Base-by-base conservation (phyloP, 2,113 vertebrate genomes). In the Odocoileus virginianus region DNA sequence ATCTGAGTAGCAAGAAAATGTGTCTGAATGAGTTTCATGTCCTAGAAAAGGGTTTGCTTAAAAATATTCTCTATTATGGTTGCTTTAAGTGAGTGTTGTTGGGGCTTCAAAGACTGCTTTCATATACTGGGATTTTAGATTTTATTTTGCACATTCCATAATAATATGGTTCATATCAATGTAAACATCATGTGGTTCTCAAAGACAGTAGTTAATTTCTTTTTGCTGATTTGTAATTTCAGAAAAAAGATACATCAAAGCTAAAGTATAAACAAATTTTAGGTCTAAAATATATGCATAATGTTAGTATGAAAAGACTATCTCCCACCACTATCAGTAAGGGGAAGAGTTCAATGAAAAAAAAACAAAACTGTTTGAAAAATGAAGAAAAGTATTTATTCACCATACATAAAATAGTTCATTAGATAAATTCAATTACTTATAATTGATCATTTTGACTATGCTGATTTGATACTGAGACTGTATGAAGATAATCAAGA, bases 121-220 rank as follows among this genome's bases (percentile, higher is more conserved):
- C 30, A 94, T 12, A 85, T 52, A n/a, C 5, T 27, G 93, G 91
- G 89, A 30, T 58, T 57, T 40, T 57, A 91, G 21, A 84, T 95
- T 92, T 94, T 61, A 88, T 97, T 98, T 96, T 92, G 16, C 3
- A n/a, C 90, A 85, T 30, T 96, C 60, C 55, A 71, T 71, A 97
- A 64, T 91, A 98, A 96, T 6, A 13, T 81, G 85, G 61, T 92
- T 94, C 71, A 89, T 58, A 83, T 95, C 89, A 97, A 89, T 96
- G 95, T 91, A 98, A 97, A 93, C 83, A 83, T 92, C 76, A 40
- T 86, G 17, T 84, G 30, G 27, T 87, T 98, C 84, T 97, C 57
- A 96, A 97, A 96, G 87, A 97, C 88, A 97, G 67, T 85, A 96
- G 85, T 96, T 98, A 96, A 96, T 98, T 98, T 98, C 87, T 36